Conservation (phyloP, 2,888 invertebrate species). For the Eupelmus urozonus region DNA sequence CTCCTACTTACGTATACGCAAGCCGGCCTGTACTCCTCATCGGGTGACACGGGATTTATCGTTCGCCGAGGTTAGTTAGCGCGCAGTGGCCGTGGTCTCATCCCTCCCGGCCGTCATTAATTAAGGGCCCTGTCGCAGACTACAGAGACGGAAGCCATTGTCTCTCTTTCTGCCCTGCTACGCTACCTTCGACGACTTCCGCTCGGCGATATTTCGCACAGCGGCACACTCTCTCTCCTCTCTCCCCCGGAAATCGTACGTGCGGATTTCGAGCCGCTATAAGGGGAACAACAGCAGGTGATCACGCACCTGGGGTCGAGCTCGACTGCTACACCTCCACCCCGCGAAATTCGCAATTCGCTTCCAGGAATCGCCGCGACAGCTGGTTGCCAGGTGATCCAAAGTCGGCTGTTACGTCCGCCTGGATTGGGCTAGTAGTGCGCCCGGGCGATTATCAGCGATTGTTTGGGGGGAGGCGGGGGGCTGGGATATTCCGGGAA, state of each 20-base stretch:
- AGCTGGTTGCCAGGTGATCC: conserved; percentile 54
- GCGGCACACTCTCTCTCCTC: neutral
- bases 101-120: conserved; percentile 42
- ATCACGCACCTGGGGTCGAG: conserved; percentile 69
- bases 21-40: neutral
- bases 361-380: conserved; percentile 44
- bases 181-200: conserved; percentile 63
- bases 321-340: neutral
- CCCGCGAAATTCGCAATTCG: conserved; percentile 44
- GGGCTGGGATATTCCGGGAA: neutral
- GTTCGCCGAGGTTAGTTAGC: neutral
- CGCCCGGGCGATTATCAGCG: conserved; percentile 34
- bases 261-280: conserved; percentile 65
- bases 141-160: conserved; percentile 38
- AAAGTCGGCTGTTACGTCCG: conserved; percentile 4
- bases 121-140: conserved; percentile 42
- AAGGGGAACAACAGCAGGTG: conserved; percentile 68
- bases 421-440: neutral
- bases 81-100: neutral
- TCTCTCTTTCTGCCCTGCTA: conserved; percentile 56
- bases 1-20: neutral
- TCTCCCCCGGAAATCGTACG: conserved; percentile 64
- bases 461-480: conserved; percentile 8
- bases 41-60: conserved; percentile 44
- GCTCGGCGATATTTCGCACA: conserved; percentile 66